A percentile compares a stretch with the other conserved stretches of the same genome.
Evolutionary conservation across 2,797 vertebrate species (phyloP).

Genomic region (Danio albolineatus): DNA sequence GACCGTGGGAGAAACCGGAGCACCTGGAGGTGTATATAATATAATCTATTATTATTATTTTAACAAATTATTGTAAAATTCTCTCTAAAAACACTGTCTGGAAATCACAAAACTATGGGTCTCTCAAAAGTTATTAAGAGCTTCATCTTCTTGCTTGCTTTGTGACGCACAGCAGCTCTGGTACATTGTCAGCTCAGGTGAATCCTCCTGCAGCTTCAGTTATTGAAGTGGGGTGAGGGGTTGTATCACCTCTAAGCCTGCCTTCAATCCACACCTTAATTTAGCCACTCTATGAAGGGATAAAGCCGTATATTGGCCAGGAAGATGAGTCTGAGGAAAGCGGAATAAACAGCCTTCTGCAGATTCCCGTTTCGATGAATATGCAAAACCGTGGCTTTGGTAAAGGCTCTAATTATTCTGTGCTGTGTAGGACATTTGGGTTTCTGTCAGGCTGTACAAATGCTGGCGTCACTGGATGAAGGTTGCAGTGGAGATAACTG

Average conservation of each 20-base stretch:
- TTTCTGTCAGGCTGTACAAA: neutral
- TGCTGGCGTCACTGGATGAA: neutral
- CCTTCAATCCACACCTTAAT: neutral
- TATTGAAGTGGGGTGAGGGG: conserved; percentile 5
- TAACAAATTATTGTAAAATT: no score
- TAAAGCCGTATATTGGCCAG: conserved; percentile 7
- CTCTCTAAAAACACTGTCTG: no score
- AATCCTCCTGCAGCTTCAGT: conserved; percentile 15
- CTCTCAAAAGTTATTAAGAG: neutral
- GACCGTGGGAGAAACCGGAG: no score
- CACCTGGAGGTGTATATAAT: no score
- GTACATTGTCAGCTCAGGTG: neutral
- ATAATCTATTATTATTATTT: no score
- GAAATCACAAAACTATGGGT: no score
- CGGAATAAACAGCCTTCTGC: neutral
- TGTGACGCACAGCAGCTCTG: conserved; percentile 6
- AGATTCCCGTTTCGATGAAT: conserved; percentile 9
- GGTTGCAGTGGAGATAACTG: neutral
- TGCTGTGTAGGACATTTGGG: conserved; percentile 12
- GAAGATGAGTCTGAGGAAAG: neutral
- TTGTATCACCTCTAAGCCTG: conserved; percentile 4
- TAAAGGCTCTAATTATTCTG: neutral
- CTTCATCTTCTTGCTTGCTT: neutral
- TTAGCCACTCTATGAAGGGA: neutral
- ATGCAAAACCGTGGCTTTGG: conserved; percentile 25